Conservation (phyloP, 2,113 vertebrate genomes). For the Theristicus caerulescens region DNA sequence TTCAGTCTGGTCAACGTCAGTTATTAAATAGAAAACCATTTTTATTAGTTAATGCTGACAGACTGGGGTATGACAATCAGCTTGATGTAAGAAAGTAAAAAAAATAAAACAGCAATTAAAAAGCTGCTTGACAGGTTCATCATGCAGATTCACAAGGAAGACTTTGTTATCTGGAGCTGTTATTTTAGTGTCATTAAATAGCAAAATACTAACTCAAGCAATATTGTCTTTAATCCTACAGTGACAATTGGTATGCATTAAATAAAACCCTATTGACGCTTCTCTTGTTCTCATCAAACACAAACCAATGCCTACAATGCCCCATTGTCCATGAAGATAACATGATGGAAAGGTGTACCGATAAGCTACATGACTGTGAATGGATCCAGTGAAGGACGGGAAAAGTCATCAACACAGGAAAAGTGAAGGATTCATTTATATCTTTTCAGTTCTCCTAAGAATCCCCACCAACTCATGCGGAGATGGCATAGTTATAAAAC, state of each 20-base stretch:
- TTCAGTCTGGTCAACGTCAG: background rate
- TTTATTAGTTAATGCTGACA: background rate
- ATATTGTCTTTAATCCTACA: background rate
- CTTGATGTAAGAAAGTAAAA: background rate
- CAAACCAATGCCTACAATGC: background rate
- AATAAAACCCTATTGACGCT: background rate
- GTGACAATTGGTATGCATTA: background rate
- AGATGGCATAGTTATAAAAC: background rate
- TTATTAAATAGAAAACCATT: background rate
- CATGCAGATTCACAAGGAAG: background rate
- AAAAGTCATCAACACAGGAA: background rate
- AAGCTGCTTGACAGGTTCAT: background rate
- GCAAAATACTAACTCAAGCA: background rate
- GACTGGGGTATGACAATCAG: background rate
- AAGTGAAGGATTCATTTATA: background rate
- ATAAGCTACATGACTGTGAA: background rate
- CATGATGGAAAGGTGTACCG: background rate
- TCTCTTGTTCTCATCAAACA: background rate
- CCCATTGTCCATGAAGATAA: background rate
- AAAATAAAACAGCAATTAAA: background rate
- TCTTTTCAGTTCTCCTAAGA: background rate
- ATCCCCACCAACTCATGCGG: accelerated
- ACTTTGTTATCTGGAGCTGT: background rate
- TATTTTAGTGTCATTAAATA: background rate
- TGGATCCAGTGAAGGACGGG: background rate